Conservation (phyloP, 2,888 invertebrate genomes). For the Lithodes maja region DNA sequence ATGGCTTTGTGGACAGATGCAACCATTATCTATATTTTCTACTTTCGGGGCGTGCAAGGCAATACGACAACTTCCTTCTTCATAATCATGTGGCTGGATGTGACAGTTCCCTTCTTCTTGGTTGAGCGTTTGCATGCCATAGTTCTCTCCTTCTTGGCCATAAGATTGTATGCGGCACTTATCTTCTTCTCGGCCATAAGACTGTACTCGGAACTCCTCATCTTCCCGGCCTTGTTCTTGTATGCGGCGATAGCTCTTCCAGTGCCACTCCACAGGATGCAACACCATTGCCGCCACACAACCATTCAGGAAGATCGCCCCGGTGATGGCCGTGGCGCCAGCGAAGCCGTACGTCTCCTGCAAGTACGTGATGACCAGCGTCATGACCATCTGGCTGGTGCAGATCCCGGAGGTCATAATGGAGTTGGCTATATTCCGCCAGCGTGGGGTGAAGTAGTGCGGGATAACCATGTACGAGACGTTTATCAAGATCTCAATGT, state of each 20-base stretch:
- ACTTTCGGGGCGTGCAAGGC: too few relatives aligned
- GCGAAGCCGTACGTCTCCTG: conserved; percentile 41
- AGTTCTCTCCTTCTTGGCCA: background rate
- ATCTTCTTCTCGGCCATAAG: background rate
- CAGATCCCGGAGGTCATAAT: conserved; percentile 34
- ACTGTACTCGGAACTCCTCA: background rate
- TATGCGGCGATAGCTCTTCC: background rate
- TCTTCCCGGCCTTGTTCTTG: background rate
- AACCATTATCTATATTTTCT: too few relatives aligned
- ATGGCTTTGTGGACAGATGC: background rate
- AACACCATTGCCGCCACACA: conserved; percentile 27
- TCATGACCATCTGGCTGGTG: conserved; percentile 23
- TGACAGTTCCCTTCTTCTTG: background rate
- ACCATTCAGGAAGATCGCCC: conserved; percentile 38
- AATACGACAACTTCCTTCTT: too few relatives aligned
- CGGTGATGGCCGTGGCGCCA: conserved; percentile 38
- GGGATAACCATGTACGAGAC: conserved; percentile 43
- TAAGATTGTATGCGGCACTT: background rate
- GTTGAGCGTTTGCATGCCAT: background rate
- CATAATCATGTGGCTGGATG: background rate
- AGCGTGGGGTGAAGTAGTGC: conserved; percentile 36
- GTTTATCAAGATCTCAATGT: background rate
- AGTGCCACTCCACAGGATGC: conserved; percentile 53
- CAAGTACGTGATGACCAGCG: conserved; percentile 28
- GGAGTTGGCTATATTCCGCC: conserved; percentile 43